Conservation (phyloP, 2,797 vertebrate species). For the Pseudomugil tenellus region DNA sequence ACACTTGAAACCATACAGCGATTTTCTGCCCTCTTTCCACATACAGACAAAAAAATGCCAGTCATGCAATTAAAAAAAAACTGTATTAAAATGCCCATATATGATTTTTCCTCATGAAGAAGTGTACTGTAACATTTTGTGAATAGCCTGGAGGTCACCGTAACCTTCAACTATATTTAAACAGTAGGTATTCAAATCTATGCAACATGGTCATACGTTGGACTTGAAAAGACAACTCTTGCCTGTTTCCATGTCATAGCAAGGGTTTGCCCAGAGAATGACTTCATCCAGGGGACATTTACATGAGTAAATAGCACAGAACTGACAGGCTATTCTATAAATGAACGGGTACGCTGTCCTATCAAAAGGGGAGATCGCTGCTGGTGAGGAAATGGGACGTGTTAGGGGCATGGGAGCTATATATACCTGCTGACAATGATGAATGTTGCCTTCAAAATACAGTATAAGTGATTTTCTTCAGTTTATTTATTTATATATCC, state of each 20-base stretch:
- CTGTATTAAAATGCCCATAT: conserved; percentile 19
- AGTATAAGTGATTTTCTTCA: conserved; percentile 78
- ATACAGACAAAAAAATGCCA: conserved; percentile 58
- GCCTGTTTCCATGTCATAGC: conserved; percentile 71
- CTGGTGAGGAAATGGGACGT: conserved; percentile 83
- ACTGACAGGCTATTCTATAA: conserved; percentile 83
- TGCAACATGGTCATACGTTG: conserved; percentile 39
- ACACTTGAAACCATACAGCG: conserved; percentile 57
- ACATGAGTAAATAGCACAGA: conserved; percentile 86
- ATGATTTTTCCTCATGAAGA: conserved; percentile 14
- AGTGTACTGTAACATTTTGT: conserved; percentile 4
- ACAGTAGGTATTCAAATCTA: conserved; percentile 52
- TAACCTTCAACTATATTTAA: conserved; percentile 65
- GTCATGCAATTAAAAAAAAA: conserved; percentile 62
- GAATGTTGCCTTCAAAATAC: conserved; percentile 82
- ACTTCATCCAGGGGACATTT: conserved; percentile 80
- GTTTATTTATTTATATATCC: conserved; percentile 76
- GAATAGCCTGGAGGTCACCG: conserved; percentile 43
- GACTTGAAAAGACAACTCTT: conserved; percentile 35
- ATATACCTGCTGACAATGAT: conserved; percentile 83
- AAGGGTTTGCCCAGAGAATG: conserved; percentile 53
- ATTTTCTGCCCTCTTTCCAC: conserved; percentile 55
- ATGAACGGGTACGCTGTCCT: conserved; percentile 79
- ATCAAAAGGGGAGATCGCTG: conserved; percentile 74
- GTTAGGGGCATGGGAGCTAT: conserved; percentile 80